Percentiles rank a stretch among this genome's conserved stretches.
Evolutionary conservation across 1,140 invertebrate genomes (phyloP).

Genomic region (Ditylenchus dipsaci): DNA sequence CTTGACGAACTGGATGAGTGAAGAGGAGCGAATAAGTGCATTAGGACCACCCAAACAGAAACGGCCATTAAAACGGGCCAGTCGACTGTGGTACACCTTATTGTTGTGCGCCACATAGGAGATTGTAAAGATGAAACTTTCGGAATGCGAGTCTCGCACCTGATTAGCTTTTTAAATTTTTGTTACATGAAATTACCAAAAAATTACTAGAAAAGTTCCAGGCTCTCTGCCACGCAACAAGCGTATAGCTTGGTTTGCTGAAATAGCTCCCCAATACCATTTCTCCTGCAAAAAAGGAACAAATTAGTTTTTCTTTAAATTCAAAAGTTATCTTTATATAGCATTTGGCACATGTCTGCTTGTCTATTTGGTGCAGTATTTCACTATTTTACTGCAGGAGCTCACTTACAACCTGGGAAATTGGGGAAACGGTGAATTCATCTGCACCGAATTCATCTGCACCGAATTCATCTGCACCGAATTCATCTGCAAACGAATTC

Average conservation of each 20-base stretch:
- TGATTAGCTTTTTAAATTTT: neutral
- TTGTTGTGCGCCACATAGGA: slow-evolving; percentile 59
- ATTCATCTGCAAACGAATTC: too few relatives aligned
- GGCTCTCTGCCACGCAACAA: slow-evolving; percentile 59
- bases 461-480: too few relatives aligned
- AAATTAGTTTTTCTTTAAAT: neutral
- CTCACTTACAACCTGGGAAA: too few relatives aligned
- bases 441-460: too few relatives aligned
- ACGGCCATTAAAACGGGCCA: slow-evolving; percentile 23
- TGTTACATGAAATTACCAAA: neutral
- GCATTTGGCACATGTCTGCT: too few relatives aligned
- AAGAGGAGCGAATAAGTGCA: slow-evolving; percentile 25
- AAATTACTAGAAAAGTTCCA: slow-evolving; percentile 60
- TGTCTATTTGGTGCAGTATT: too few relatives aligned
- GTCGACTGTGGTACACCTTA: slow-evolving; percentile 27
- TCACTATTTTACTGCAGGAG: too few relatives aligned
- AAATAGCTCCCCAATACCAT: slow-evolving; percentile 63
- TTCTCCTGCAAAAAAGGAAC: slow-evolving; percentile 54
- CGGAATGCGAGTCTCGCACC: slow-evolving; percentile 60
- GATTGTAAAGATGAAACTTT: slow-evolving; percentile 61
- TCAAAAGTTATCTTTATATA: too few relatives aligned
- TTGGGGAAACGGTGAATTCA: too few relatives aligned
- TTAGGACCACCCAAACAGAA: slow-evolving; percentile 46
- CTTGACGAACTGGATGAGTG: slow-evolving; percentile 33
- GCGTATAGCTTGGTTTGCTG: slow-evolving; percentile 59